These are phyloP conservation scores for Prenolepis imparis DNA, from an alignment of 2,888 invertebrate species.

Conservation along the genomic window DNA sequence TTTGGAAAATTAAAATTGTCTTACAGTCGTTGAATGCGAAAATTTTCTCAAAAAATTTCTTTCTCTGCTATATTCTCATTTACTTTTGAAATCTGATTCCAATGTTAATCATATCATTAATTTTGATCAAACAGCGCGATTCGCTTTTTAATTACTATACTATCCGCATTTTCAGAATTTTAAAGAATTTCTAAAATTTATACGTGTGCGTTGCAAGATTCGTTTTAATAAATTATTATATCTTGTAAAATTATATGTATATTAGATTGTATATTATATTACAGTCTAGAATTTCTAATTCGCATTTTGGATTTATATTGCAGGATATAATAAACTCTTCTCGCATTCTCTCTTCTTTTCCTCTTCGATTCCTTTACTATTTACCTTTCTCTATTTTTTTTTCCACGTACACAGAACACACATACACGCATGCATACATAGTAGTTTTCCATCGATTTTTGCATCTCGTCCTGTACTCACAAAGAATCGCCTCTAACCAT, in stretches of 20 bases:
- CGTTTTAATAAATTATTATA: slow-evolving; percentile 37
- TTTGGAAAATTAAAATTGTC: background rate
- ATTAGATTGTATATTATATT: slow-evolving; percentile 15
- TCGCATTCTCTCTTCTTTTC: slow-evolving; percentile 17
- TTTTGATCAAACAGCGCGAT: background rate
- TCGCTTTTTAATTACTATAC: background rate
- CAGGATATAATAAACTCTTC: slow-evolving; percentile 9
- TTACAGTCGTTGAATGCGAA: background rate
- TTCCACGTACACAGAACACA: background rate
- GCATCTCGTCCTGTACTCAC: slow-evolving; percentile 1
- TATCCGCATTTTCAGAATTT: slow-evolving; percentile 6
- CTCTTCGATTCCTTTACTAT: background rate
- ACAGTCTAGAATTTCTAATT: slow-evolving; percentile 24
- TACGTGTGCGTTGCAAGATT: background rate
- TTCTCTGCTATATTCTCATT: background rate
- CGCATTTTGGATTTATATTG: slow-evolving; percentile 29
- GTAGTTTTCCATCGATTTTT: slow-evolving; percentile 21
- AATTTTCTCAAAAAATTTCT: background rate
- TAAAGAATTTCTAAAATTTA: slow-evolving; percentile 15
- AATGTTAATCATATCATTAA: background rate
- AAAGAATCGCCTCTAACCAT: slow-evolving; percentile 26
- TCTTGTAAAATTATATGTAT: slow-evolving; percentile 20
- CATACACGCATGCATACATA: slow-evolving; percentile 27
- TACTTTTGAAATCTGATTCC: background rate
- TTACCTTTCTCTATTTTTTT: slow-evolving; percentile 10